Evolutionary conservation across 2,113 vertebrate species (phyloP).

Genomic region (Tringa solitaria): DNA sequence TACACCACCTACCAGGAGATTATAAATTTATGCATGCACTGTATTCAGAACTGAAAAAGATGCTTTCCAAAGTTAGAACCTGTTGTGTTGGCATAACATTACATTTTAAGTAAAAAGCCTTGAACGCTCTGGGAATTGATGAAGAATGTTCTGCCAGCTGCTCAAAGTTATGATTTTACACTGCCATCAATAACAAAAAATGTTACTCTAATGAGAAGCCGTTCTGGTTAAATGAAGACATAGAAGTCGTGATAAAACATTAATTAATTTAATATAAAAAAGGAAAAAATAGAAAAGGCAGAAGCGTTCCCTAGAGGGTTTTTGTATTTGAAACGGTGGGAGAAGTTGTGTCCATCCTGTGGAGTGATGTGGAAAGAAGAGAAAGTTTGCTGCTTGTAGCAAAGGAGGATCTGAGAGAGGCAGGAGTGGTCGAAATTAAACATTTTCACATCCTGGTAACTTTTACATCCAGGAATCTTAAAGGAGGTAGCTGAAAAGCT

Average conservation of each 20-base stretch:
- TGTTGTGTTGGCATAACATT: conserved; percentile 63
- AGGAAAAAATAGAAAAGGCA: neutral
- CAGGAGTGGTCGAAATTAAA: neutral
- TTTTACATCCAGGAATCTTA: conserved; percentile 16
- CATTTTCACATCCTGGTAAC: neutral
- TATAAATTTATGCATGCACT: neutral
- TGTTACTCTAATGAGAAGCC: conserved; percentile 10
- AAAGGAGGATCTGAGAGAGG: neutral
- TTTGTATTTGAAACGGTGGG: neutral
- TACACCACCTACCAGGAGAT: neutral
- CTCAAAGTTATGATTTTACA: conserved; percentile 42
- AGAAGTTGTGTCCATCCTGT: neutral
- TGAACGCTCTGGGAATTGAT: conserved; percentile 49
- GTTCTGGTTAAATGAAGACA: conserved; percentile 18
- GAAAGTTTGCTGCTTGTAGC: neutral
- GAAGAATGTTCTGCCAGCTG: conserved; percentile 50
- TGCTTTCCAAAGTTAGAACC: conserved; percentile 60
- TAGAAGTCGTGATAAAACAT: neutral
- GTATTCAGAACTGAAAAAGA: conserved; percentile 7
- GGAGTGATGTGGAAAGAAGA: neutral
- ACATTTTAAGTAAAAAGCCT: conserved; percentile 43
- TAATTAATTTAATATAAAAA: conserved; percentile 4
- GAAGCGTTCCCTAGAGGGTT: neutral
- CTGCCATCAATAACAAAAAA: conserved; percentile 59
- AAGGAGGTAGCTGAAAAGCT: neutral